These are phyloP conservation scores for Gorsachius goisagi DNA, from an alignment of 2,113 vertebrate genomes.

Conservation along the genomic window DNA sequence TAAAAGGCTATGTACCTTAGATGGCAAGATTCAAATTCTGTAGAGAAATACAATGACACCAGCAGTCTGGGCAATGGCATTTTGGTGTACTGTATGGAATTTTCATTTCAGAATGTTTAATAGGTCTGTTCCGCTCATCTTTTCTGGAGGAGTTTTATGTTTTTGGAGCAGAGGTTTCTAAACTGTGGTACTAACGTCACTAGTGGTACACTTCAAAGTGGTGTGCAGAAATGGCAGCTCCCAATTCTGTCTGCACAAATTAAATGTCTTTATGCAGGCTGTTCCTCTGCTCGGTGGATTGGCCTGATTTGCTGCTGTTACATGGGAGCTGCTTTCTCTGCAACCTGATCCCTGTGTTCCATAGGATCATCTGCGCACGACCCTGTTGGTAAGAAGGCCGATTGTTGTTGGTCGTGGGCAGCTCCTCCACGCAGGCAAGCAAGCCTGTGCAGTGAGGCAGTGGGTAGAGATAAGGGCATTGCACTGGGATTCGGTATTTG, in stretches of 20 bases:
- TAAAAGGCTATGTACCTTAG: not conserved
- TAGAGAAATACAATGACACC: not conserved
- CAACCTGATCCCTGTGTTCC: accelerated
- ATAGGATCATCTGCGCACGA: accelerated
- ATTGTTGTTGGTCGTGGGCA: accelerated
- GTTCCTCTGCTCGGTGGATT: not conserved
- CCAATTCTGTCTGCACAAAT: not conserved
- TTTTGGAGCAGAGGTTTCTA: not conserved
- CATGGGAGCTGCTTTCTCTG: not conserved
- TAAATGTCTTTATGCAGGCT: not conserved
- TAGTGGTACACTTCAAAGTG: not conserved
- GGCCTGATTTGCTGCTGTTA: not conserved
- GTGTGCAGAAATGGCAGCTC: not conserved
- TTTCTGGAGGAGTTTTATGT: not conserved
- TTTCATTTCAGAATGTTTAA: not conserved
- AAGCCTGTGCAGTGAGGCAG: accelerated
- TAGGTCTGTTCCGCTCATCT: not conserved
- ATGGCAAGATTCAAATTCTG: not conserved
- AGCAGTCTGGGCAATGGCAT: not conserved
- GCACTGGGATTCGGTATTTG: not conserved
- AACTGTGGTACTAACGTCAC: not conserved
- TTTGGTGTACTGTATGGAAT: not conserved
- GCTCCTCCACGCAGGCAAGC: accelerated
- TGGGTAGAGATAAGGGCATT: not conserved
- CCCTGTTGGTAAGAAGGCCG: accelerated